Conservation (phyloP, 2,888 invertebrate species). For the Fabriciana adippe region DNA sequence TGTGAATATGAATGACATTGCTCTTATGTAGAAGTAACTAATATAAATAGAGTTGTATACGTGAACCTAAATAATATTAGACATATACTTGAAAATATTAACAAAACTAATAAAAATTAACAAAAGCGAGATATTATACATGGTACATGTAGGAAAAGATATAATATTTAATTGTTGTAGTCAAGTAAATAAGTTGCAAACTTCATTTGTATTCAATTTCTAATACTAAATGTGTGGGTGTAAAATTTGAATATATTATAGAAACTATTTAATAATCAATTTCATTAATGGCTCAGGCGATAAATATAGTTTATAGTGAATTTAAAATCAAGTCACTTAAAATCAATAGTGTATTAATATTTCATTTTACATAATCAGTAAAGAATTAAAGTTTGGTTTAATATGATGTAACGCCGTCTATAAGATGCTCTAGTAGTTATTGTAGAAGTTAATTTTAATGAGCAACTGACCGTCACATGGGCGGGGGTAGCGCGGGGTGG, state of each 20-base stretch:
- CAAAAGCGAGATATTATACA: too few species aligned
- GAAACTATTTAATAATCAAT: slow-evolving; percentile 33
- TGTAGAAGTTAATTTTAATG: too few species aligned
- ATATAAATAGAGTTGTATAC: neutral
- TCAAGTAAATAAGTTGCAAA: neutral
- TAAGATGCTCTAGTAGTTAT: too few species aligned
- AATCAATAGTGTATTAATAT: too few species aligned
- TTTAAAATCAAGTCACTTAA: neutral
- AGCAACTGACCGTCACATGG: neutral
- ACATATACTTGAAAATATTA: too few species aligned
- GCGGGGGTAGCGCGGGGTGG: slow-evolving; percentile 8
- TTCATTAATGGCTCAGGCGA: slow-evolving; percentile 26
- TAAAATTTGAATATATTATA: slow-evolving; percentile 34
- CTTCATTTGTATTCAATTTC: slow-evolving; percentile 27
- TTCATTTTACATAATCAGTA: too few species aligned
- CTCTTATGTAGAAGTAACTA: slow-evolving; percentile 12
- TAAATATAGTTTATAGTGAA: neutral
- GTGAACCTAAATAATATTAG: too few species aligned
- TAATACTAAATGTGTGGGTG: slow-evolving; percentile 31
- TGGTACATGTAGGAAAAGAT: too few species aligned
- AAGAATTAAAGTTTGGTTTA: neutral
- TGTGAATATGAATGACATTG: slow-evolving; percentile 30
- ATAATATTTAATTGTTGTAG: neutral
- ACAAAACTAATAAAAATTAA: too few species aligned
- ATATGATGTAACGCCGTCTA: slow-evolving; percentile 13